Conservation (phyloP, 2,113 vertebrate species). For the Parus major region DNA sequence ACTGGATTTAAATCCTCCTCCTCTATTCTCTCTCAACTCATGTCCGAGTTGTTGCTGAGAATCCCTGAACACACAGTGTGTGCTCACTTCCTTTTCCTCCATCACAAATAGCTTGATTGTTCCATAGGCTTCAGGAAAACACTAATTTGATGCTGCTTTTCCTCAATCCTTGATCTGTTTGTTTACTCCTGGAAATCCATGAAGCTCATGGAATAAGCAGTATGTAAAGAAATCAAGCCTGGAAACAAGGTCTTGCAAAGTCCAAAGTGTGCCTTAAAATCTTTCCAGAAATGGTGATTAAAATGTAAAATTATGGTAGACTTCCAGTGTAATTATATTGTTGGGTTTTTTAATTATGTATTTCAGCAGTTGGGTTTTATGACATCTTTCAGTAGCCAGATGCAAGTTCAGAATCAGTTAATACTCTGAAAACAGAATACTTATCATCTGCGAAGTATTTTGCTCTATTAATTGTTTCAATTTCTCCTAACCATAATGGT, state of each 20-base stretch:
- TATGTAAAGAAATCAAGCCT: not conserved
- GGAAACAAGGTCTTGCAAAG: not conserved
- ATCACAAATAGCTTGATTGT: not conserved
- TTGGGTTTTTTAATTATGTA: not conserved
- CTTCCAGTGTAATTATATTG: not conserved
- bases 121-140: not conserved
- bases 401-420: not conserved
- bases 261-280: not conserved
- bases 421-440: not conserved
- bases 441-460: not conserved
- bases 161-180: not conserved
- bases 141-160: not conserved
- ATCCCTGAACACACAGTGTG: not conserved
- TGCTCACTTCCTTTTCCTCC: not conserved
- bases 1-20: not conserved
- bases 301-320: not conserved
- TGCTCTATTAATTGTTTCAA: not conserved
- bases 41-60: not conserved
- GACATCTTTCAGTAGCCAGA: not conserved
- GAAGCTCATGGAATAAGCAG: not conserved
- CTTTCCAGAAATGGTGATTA: not conserved
- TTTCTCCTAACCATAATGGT: slow-evolving; percentile 3
- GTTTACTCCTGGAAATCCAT: not conserved
- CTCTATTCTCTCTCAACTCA: not conserved
- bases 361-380: not conserved